These are phyloP conservation scores for Heteractis magnifica DNA, from an alignment of 92 coral and sea anemone species.

Conservation along the genomic window DNA sequence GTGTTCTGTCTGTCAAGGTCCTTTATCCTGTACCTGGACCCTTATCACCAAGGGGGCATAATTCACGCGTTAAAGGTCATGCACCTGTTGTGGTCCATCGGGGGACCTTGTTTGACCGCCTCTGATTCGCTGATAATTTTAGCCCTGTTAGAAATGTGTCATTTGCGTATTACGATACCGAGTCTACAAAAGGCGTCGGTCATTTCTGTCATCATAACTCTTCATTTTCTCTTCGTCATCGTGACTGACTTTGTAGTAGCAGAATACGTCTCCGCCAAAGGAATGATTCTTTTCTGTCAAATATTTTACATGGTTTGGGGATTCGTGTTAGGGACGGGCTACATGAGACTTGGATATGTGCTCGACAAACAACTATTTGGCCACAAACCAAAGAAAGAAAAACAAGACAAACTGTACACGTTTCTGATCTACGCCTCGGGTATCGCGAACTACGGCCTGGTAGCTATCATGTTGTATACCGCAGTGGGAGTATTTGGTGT, in stretches of 20 bases:
- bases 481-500: conserved; percentile 84
- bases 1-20: conserved; percentile 79
- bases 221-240: conserved; percentile 75
- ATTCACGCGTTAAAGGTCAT: conserved; percentile 59
- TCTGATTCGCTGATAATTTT: conserved; percentile 89
- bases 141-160: conserved; percentile 83
- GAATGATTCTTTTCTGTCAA: conserved; percentile 90
- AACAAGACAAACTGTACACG: conserved; percentile 66
- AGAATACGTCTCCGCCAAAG: conserved; percentile 73
- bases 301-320: conserved; percentile 83
- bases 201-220: conserved; percentile 49
- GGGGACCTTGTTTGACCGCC: conserved; percentile 90
- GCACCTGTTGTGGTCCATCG: conserved; percentile 91
- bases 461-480: conserved; percentile 73
- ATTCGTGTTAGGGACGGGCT: conserved; percentile 64
- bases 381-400: conserved; percentile 60
- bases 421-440: conserved; percentile 83
- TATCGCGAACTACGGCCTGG: conserved; percentile 66
- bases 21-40: conserved; percentile 80
- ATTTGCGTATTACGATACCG: conserved; percentile 70
- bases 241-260: conserved; percentile 77
- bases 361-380: conserved; percentile 81
- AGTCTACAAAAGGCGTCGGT: conserved; percentile 60
- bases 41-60: conserved; percentile 85
- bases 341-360: conserved; percentile 75